These are phyloP conservation scores for Sebastes aleutianus DNA, from an alignment of 2,797 vertebrate species.

Conservation along the genomic window DNA sequence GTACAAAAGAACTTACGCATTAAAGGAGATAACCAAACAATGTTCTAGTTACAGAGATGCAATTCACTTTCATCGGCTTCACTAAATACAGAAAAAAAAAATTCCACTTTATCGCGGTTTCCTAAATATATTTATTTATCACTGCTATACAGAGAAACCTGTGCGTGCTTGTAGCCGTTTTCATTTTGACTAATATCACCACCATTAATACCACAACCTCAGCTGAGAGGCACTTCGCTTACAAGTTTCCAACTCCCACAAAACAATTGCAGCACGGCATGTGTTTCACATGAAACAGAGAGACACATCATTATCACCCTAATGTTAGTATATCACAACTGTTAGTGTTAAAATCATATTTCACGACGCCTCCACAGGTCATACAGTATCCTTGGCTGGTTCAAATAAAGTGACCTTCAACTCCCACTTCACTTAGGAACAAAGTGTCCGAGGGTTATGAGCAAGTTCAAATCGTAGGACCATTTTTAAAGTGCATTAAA, in stretches of 20 bases:
- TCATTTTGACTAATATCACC: constrained; percentile 14
- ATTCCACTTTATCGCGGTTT: background rate
- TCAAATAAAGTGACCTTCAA: background rate
- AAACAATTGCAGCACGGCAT: background rate
- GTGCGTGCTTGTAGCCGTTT: background rate
- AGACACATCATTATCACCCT: background rate
- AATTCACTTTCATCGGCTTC: background rate
- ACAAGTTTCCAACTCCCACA: constrained; percentile 9
- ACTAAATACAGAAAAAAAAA: background rate
- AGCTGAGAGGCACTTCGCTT: background rate
- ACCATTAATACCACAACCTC: background rate
- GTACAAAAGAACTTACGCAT: background rate
- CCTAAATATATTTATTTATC: background rate
- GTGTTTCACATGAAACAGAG: background rate
- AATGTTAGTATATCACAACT: background rate
- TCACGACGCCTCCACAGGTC: background rate
- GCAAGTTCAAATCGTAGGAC: too few relatives aligned
- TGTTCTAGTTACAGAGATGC: background rate
- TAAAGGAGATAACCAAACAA: background rate
- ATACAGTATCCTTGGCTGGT: background rate
- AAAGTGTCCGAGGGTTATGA: background rate
- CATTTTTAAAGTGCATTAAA: too few relatives aligned
- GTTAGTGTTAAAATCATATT: background rate
- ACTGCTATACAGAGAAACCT: background rate
- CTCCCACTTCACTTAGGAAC: background rate